Evolutionary conservation across 2,113 vertebrate species (phyloP).

Genomic region (Neogobius melanostomus): DNA sequence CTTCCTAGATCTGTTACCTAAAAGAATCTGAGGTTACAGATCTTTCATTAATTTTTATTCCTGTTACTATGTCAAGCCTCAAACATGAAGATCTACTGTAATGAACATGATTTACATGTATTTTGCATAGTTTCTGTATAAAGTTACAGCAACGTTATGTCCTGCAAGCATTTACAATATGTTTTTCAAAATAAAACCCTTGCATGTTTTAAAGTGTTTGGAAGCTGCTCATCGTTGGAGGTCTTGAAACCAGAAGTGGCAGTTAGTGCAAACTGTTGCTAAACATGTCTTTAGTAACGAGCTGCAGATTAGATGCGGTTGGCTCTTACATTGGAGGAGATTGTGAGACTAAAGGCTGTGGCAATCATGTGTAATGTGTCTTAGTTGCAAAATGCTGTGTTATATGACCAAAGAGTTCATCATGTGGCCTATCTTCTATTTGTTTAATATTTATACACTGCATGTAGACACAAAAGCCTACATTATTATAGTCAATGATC

Average conservation of each 20-base stretch:
- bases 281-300: conserved; percentile 40
- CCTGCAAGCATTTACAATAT: conserved; percentile 7
- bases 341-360: conserved; percentile 22
- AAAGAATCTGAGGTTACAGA: no score
- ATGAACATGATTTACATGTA: neutral
- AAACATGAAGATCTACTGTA: neutral
- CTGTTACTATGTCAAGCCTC: conserved; percentile 32
- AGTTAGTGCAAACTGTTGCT: conserved; percentile 11
- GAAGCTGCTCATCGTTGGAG: neutral
- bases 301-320: conserved; percentile 29
- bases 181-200: conserved; percentile 11
- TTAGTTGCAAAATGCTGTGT: neutral
- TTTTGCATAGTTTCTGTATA: conserved; percentile 10
- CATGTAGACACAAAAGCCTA: no score
- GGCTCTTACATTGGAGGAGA: conserved; percentile 3
- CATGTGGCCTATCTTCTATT: no score
- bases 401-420: no score
- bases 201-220: neutral
- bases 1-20: no score
- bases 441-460: no score
- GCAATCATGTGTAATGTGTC: neutral
- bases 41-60: neutral
- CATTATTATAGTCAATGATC: no score
- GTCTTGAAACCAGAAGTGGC: conserved; percentile 12
- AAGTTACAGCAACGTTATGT: neutral